Evolutionary conservation across 2,797 vertebrate species (phyloP).

Genomic region (Sebastes aleutianus): DNA sequence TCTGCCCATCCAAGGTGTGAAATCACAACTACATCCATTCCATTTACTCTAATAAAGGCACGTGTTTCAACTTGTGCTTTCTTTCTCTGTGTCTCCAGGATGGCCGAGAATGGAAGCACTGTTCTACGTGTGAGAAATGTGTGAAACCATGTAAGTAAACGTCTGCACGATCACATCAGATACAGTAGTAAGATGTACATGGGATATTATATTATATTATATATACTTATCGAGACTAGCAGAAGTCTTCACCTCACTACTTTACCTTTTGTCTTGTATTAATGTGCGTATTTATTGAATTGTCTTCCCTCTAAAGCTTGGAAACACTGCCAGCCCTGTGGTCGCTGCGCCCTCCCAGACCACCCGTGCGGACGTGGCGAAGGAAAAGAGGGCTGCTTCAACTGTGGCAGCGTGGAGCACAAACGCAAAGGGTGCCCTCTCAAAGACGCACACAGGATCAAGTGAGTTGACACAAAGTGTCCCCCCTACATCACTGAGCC

Average conservation of each 20-base stretch:
- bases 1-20: slow-evolving; percentile 93
- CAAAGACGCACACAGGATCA: slow-evolving; percentile 14
- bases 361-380: slow-evolving; percentile 80
- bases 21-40: no score
- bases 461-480: slow-evolving; percentile 16
- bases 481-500: fast-evolving
- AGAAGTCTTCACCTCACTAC: neutral
- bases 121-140: slow-evolving; percentile 88
- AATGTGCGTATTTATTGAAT: neutral
- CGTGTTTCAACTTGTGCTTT: neutral
- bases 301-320: slow-evolving; percentile 82
- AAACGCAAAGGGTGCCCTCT: slow-evolving; percentile 86
- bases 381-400: slow-evolving; percentile 82
- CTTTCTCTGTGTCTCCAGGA: slow-evolving; percentile 79
- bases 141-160: slow-evolving; percentile 91
- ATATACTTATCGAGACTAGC: neutral
- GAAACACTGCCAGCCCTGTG: slow-evolving; percentile 87
- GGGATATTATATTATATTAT: neutral
- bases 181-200: no score
- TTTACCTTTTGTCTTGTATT: neutral
- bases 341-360: slow-evolving; percentile 83
- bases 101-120: slow-evolving; percentile 92
- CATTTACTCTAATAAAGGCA: neutral
- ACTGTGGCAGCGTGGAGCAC: slow-evolving; percentile 86
- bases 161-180: neutral